Percentiles rank a stretch among this genome's conserved stretches.
Evolutionary conservation across 1,140 invertebrate genomes (phyloP).

Genomic region (Drosophila ogumai): DNA sequence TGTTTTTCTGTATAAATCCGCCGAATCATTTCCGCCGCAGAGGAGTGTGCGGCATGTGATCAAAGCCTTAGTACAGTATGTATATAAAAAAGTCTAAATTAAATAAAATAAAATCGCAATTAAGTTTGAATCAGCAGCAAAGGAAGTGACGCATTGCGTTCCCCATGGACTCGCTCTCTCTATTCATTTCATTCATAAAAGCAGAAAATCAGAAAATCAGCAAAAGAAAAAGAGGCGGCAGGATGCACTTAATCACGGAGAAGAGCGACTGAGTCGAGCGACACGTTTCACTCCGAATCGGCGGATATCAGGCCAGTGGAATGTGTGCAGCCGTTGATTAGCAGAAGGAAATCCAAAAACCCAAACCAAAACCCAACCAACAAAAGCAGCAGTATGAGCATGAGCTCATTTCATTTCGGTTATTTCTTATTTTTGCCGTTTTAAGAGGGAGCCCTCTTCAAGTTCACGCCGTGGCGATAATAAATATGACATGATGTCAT

Average conservation of each 20-base stretch:
- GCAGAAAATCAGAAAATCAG: not conserved
- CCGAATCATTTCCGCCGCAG: slow-evolving; percentile 46
- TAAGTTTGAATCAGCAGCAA: slow-evolving; percentile 7
- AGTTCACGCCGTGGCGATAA: slow-evolving; percentile 74
- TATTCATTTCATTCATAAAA: slow-evolving; percentile 22
- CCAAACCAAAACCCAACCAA: not conserved
- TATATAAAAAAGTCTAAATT: slow-evolving; percentile 26
- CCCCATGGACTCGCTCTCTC: not conserved
- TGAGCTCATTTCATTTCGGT: slow-evolving; percentile 36
- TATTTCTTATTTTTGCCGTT: slow-evolving; percentile 8
- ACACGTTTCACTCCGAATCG: slow-evolving; percentile 8
- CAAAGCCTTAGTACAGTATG: slow-evolving; percentile 22
- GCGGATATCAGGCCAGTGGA: slow-evolving; percentile 41
- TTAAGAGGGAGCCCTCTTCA: slow-evolving; percentile 48
- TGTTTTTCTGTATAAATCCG: slow-evolving; percentile 34
- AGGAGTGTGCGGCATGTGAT: slow-evolving; percentile 32
- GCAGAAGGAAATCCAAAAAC: slow-evolving; percentile 5
- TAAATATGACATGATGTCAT: slow-evolving; percentile 76
- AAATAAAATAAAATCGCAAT: slow-evolving; percentile 46
- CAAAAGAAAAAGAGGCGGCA: slow-evolving; percentile 13
- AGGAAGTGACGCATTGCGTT: slow-evolving; percentile 43
- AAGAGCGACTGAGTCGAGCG: not conserved
- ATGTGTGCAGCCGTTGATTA: slow-evolving; percentile 43
- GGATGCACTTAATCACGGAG: slow-evolving; percentile 47
- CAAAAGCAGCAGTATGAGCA: slow-evolving; percentile 19